Conservation (phyloP, 2,797 vertebrate genomes). For the Triplophysa yarkandensis region DNA sequence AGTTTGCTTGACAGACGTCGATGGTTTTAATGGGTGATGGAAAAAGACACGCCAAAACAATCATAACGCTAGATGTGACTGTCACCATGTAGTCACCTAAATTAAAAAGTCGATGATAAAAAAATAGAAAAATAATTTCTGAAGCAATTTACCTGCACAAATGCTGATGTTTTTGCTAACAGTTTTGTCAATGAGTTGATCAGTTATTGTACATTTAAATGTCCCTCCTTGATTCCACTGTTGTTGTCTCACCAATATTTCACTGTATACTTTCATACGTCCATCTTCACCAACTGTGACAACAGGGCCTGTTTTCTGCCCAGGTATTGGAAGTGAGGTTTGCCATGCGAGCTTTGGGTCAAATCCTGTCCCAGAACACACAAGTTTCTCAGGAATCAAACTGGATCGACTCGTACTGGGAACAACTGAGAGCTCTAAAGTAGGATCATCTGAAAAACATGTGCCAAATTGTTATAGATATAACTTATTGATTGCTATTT, state of each 20-base stretch:
- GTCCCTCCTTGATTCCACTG: slow-evolving; percentile 62
- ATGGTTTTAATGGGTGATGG: neutral
- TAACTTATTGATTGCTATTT: neutral
- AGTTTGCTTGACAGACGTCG: neutral
- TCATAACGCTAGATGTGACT: no score
- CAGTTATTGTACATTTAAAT: slow-evolving; percentile 64
- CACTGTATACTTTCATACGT: slow-evolving; percentile 60
- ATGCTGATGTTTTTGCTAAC: slow-evolving; percentile 42
- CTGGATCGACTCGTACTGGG: slow-evolving; percentile 19
- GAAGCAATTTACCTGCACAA: slow-evolving; percentile 64
- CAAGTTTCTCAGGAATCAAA: slow-evolving; percentile 54
- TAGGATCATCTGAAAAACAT: slow-evolving; percentile 55
- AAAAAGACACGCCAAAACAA: no score
- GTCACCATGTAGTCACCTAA: no score
- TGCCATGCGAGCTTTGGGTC: slow-evolving; percentile 67
- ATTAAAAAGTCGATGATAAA: no score
- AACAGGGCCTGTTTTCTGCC: neutral
- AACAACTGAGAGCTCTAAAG: slow-evolving; percentile 58
- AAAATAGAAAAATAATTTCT: neutral
- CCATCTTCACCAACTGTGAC: slow-evolving; percentile 58
- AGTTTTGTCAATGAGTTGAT: neutral
- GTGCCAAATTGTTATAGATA: neutral
- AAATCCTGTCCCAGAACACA: slow-evolving; percentile 65
- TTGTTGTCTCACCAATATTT: slow-evolving; percentile 44
- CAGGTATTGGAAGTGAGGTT: slow-evolving; percentile 19